phyloP scores from a whole-genome alignment of 2,113 vertebrate species.

The Martes martes region DNA sequence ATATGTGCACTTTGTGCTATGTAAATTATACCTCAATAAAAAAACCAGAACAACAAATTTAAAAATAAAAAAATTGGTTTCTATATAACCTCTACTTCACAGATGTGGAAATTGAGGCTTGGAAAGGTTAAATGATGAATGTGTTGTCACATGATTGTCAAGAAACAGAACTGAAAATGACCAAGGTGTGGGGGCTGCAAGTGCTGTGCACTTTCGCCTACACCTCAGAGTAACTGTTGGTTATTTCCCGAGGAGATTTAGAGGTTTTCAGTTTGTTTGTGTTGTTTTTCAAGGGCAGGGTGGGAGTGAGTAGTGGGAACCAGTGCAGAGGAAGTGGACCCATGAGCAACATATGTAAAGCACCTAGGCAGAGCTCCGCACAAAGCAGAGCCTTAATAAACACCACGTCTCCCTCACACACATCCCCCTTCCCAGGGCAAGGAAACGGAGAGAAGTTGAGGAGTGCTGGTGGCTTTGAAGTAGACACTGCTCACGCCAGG shows the following conservation, averaged over 20 bases:
- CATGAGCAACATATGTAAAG: neutral
- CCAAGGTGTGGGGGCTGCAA: neutral
- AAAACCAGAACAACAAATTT: neutral
- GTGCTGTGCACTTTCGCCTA: neutral
- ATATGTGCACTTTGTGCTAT: neutral
- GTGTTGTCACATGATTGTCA: neutral
- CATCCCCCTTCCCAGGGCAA: neutral
- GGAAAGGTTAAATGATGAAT: neutral
- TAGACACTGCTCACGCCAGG: neutral
- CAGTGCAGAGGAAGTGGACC: neutral
- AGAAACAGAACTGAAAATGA: constrained; percentile 28
- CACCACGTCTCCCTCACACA: neutral
- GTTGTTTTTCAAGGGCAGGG: neutral
- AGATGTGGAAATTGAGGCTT: neutral
- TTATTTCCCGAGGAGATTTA: neutral
- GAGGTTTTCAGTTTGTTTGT: neutral
- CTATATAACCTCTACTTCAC: neutral
- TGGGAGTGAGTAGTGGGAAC: neutral
- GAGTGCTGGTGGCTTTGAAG: neutral
- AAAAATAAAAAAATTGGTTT: constrained; percentile 11
- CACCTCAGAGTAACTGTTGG: neutral
- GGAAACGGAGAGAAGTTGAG: neutral
- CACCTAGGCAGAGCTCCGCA: no score
- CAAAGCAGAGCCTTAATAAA: neutral
- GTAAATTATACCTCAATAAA: neutral